phyloP scores from a whole-genome alignment of 2,113 vertebrate species.

The Zosterops pallidus region DNA sequence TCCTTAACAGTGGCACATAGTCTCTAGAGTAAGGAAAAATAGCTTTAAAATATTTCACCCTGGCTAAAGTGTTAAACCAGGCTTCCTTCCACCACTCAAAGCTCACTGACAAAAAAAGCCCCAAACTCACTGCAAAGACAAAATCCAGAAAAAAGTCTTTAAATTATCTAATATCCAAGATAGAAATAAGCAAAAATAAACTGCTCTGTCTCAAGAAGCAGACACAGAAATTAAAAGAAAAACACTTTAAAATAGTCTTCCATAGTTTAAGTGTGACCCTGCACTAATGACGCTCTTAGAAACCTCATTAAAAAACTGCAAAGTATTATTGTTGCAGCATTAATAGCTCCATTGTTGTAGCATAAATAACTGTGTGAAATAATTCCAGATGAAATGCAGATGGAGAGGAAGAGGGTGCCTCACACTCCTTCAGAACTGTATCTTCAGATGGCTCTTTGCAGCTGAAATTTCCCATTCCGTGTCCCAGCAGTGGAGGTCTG shows the following conservation, averaged over 20 bases:
- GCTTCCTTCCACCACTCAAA: not conserved
- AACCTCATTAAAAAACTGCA: not conserved
- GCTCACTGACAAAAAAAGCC: not conserved
- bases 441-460: not conserved
- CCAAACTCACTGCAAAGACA: not conserved
- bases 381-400: conserved; percentile 7
- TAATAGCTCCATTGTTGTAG: not conserved
- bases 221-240: not conserved
- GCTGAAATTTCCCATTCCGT: not conserved
- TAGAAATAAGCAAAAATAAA: not conserved
- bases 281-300: not conserved
- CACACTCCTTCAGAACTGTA: not conserved
- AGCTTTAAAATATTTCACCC: not conserved
- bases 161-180: not conserved
- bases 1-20: not conserved
- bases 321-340: not conserved
- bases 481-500: not conserved
- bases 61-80: conserved; percentile 4
- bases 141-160: not conserved
- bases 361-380: not conserved
- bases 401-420: not conserved
- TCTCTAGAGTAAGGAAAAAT: not conserved
- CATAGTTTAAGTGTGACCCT: not conserved
- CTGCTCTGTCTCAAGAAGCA: not conserved
- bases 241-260: not conserved